Percentiles rank a stretch among this genome's conserved stretches.
phyloP scores from a whole-genome alignment of 1,140 invertebrate genomes.

The Drosophila bocqueti region DNA sequence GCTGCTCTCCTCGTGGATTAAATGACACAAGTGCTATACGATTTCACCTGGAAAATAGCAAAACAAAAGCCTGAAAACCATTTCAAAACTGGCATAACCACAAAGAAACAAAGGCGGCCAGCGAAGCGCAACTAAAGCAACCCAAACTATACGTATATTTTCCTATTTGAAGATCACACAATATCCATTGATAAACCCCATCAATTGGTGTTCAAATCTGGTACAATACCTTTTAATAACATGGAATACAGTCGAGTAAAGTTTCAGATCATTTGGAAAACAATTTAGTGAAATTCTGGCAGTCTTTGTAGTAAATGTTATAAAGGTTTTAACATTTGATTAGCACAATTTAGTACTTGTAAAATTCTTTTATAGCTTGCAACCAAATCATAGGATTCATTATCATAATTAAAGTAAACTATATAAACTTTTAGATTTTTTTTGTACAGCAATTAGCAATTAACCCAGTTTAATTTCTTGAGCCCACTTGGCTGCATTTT shows the following conservation, averaged over 20 bases:
- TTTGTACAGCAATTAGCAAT: constrained; percentile 31
- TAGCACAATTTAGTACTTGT: not conserved
- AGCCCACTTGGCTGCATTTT: constrained; percentile 40
- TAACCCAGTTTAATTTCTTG: constrained; percentile 39
- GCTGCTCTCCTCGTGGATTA: constrained; percentile 33
- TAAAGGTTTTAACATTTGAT: not conserved
- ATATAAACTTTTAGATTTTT: not conserved
- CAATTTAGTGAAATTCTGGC: not conserved
- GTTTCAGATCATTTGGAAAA: not conserved
- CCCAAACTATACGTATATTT: not conserved
- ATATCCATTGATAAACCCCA: constrained; percentile 3
- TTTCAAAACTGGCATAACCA: constrained; percentile 42
- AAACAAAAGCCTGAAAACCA: constrained; percentile 21
- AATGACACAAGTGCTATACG: constrained; percentile 54
- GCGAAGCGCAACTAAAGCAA: constrained; percentile 34
- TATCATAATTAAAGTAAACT: not conserved
- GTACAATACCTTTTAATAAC: not conserved
- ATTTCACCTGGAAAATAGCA: constrained; percentile 34
- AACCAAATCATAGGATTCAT: not conserved
- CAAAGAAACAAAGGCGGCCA: constrained; percentile 19
- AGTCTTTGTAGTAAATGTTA: too few relatives aligned
- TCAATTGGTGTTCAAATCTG: not conserved
- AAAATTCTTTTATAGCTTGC: not conserved
- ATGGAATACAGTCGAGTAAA: not conserved
- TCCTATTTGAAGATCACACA: constrained; percentile 6